Conservation (phyloP, 2,888 invertebrate genomes). For the Standfussiana lucernea region DNA sequence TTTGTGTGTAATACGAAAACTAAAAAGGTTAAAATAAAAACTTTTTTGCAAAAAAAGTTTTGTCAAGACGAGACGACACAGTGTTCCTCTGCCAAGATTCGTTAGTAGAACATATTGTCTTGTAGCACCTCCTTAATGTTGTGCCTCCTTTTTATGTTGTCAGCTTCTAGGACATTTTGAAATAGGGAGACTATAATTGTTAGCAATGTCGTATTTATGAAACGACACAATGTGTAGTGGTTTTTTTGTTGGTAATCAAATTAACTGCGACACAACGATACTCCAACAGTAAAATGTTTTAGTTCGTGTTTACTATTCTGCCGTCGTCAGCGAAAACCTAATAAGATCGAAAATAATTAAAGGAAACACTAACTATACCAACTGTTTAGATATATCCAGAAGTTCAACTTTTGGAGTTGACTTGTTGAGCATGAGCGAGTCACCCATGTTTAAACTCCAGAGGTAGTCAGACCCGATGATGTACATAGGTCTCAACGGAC, state of each 20-base stretch:
- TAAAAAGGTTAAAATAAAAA: too few relatives aligned
- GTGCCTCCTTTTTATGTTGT: conserved; percentile 11
- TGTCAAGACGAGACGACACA: conserved; percentile 11
- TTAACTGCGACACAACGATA: conserved; percentile 4
- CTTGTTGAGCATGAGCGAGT: neutral
- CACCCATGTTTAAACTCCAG: neutral
- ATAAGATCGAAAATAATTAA: conserved; percentile 38
- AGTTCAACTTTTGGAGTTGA: neutral
- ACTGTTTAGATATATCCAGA: neutral
- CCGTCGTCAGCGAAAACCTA: conserved; percentile 25
- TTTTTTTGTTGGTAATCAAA: conserved; percentile 23
- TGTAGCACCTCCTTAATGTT: conserved; percentile 12
- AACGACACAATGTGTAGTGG: neutral
- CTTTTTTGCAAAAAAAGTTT: too few relatives aligned
- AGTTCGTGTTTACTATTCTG: conserved; percentile 40
- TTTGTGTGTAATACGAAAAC: too few relatives aligned
- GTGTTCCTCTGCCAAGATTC: conserved; percentile 46
- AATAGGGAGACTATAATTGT: neutral
- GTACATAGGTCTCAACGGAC: neutral
- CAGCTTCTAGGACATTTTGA: neutral
- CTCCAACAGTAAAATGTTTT: conserved; percentile 15
- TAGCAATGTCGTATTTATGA: neutral
- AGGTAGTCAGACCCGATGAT: neutral
- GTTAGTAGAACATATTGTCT: conserved; percentile 38
- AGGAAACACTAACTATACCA: conserved; percentile 2